A percentile compares a stretch with the other conserved stretches of the same genome.
These are phyloP conservation scores for Parazoanthus darwini DNA, from an alignment of 92 coral and sea anemone species.

Conservation along the genomic window DNA sequence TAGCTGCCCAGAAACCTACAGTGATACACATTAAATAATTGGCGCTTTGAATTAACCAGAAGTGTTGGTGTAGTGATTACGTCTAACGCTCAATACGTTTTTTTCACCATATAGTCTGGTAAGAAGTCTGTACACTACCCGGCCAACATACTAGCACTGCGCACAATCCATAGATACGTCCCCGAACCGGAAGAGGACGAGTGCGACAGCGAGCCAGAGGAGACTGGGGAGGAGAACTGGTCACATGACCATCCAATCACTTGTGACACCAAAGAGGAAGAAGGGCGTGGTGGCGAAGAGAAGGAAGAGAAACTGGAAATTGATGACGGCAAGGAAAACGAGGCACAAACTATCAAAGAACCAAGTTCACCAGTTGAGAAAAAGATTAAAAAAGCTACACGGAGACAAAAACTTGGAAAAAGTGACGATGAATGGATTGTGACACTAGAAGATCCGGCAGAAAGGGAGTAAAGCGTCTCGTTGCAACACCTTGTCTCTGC, in stretches of 20 bases:
- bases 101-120: constrained; percentile 39
- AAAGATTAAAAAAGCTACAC: constrained; percentile 49
- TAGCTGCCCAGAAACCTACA: too few relatives aligned
- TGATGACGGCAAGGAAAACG: background rate
- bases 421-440: constrained; percentile 53
- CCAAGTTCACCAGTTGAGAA: constrained; percentile 60
- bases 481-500: background rate
- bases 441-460: constrained; percentile 12
- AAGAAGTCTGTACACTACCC: constrained; percentile 65
- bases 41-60: too few relatives aligned
- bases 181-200: constrained; percentile 55
- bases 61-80: background rate
- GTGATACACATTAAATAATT: too few relatives aligned
- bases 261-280: background rate
- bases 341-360: constrained; percentile 23
- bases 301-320: background rate
- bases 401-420: constrained; percentile 46
- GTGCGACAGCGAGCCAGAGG: constrained; percentile 46
- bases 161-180: constrained; percentile 59
- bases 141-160: constrained; percentile 61
- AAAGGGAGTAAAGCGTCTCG: background rate
- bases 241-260: constrained; percentile 3
- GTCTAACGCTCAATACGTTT: background rate
- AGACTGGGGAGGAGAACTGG: constrained; percentile 6
- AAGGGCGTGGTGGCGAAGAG: background rate